Percentiles rank a stretch among this genome's conserved stretches.
These are phyloP conservation scores for Platypus cylindrus DNA, from an alignment of 2,888 invertebrate genomes.

Conservation along the genomic window DNA sequence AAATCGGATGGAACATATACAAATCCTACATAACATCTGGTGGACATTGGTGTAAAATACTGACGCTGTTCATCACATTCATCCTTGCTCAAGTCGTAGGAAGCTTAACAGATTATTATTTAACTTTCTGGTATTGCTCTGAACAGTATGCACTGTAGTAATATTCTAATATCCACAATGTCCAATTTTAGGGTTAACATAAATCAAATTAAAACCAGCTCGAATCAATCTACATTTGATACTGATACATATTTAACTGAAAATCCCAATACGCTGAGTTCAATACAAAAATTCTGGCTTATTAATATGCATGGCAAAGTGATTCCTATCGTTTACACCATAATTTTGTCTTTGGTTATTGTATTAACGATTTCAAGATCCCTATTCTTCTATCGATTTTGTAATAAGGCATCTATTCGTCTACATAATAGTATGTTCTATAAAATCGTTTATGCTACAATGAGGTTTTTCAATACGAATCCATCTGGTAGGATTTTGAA, in stretches of 20 bases:
- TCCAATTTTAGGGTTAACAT: constrained; percentile 23
- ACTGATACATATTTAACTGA: constrained; percentile 4
- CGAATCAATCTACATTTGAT: neutral
- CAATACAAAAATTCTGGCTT: constrained; percentile 10
- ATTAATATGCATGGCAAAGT: constrained; percentile 14
- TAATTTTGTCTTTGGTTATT: constrained; percentile 27
- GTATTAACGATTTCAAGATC: constrained; percentile 36
- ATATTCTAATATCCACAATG: neutral
- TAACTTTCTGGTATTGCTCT: constrained; percentile 67
- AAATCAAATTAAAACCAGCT: constrained; percentile 15
- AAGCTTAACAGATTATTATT: constrained; percentile 66
- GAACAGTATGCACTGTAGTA: too few species aligned
- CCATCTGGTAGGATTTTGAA: constrained; percentile 52
- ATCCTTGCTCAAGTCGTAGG: constrained; percentile 54
- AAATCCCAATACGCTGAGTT: neutral
- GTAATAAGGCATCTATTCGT: constrained; percentile 41
- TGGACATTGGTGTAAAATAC: constrained; percentile 45
- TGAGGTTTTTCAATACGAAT: constrained; percentile 58
- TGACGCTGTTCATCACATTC: constrained; percentile 36
- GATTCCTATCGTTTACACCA: constrained; percentile 31
- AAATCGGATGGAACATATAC: constrained; percentile 40
- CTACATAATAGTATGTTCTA: constrained; percentile 43
- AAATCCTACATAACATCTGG: constrained; percentile 58
- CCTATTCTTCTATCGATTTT: constrained; percentile 38
- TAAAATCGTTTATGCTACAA: constrained; percentile 49